Conservation (phyloP, 2,797 vertebrate genomes). For the Poeciliopsis turneri region DNA sequence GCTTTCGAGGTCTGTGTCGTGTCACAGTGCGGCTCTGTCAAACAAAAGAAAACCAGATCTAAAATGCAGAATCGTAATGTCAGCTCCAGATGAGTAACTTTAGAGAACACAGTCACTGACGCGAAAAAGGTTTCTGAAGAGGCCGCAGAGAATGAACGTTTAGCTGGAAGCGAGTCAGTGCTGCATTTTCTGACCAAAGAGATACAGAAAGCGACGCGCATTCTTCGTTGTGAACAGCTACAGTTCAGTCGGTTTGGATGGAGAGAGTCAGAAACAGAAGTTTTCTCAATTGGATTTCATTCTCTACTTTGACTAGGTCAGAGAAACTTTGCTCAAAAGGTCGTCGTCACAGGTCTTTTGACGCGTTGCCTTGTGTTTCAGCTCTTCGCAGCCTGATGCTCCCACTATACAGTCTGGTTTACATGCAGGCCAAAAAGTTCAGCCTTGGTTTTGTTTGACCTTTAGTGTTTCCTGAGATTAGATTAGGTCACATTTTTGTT, state of each 20-base stretch:
- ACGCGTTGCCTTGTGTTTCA: not conserved
- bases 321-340: not conserved
- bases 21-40: slow-evolving; percentile 39
- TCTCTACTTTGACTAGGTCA: not conserved
- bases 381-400: not conserved
- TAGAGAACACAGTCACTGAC: not conserved
- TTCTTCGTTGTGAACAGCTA: not conserved
- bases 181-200: not conserved
- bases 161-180: not conserved
- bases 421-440: not conserved
- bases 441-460: not conserved
- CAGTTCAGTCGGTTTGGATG: not conserved
- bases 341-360: not conserved
- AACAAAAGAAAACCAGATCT: slow-evolving; percentile 6
- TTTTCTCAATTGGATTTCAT: not conserved
- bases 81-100: not conserved
- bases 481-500: not conserved
- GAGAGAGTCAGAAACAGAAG: not conserved
- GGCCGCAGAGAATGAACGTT: not conserved
- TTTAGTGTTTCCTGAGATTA: not conserved
- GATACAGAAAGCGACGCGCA: not conserved
- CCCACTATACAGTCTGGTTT: not conserved
- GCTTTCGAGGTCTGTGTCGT: slow-evolving; percentile 49
- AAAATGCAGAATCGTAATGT: not conserved
- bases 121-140: not conserved